These are phyloP conservation scores for Halichoerus grypus DNA, from an alignment of 2,113 vertebrate species.

Conservation along the genomic window DNA sequence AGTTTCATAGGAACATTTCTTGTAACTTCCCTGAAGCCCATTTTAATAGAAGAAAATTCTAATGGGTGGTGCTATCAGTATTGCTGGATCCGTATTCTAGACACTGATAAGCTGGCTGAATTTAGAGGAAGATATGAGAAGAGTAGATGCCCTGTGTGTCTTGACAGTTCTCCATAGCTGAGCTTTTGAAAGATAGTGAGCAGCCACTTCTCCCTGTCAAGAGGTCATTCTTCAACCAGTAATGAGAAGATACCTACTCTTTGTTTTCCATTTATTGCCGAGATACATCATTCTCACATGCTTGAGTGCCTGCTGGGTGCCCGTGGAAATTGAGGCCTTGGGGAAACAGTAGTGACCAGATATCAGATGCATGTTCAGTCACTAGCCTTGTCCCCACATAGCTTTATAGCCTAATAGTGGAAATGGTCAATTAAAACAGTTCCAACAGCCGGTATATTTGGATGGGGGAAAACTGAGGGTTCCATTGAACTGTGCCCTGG, in stretches of 20 bases:
- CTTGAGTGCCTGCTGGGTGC: background rate
- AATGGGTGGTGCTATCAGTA: background rate
- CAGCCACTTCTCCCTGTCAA: background rate
- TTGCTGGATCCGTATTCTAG: background rate
- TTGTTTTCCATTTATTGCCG: constrained; percentile 22
- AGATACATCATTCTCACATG: background rate
- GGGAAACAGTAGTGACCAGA: background rate
- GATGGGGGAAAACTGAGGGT: background rate
- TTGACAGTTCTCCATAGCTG: background rate
- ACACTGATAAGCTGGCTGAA: background rate
- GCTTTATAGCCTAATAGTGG: background rate
- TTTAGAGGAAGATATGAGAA: constrained; percentile 7
- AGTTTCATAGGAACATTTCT: background rate
- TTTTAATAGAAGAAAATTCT: constrained; percentile 43
- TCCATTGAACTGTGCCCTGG: background rate
- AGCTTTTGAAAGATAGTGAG: background rate
- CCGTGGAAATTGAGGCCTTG: background rate
- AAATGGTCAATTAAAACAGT: background rate
- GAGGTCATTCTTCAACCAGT: background rate
- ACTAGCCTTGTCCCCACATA: background rate
- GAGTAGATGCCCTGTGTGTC: background rate
- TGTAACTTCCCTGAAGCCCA: background rate
- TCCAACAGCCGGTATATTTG: background rate
- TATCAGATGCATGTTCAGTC: background rate
- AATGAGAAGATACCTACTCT: background rate